Evolutionary conservation across 1,140 invertebrate species (phyloP), one percentile per base, ranked within the genome.

Genomic region (Notospermus geniculatus): DNA sequence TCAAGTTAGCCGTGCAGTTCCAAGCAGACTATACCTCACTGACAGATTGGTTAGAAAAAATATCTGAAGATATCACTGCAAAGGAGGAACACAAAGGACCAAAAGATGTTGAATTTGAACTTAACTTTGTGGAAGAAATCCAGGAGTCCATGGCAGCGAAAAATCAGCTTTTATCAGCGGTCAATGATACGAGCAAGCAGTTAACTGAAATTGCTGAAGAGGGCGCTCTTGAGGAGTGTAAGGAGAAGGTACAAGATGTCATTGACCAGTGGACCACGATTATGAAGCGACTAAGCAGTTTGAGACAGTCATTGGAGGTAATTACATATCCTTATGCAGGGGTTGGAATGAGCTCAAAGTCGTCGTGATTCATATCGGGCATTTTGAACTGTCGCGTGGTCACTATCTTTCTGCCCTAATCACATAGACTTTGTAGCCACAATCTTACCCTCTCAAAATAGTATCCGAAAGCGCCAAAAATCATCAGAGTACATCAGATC

Each of bases 121-220:
- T n/a, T n/a, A n/a, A n/a, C n/a, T n/a, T 36, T 15, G 15, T 36
- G 15, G 32, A 36, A 36, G 32, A 36, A 36, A 75, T 87, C 9
- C 85, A 87, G 59, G 84, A 87, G 70, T 87, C 90, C 69, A 85
- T 88, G 75, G 83, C 85, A 19, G 84, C 85, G 66, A 84, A 87
- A 73, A 84, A 86, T 62, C 82, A 84, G 23, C 79, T 86, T 13
- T 82, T 85, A 69, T 84, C 87, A 59, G 85, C 86, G 66, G 83
- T 89, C 27, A 83, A 85, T 62, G 82, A 83, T 52, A 83, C 63
- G 43, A 75, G 57, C 68, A 78, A 64, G 66, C 84, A 75, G 61
- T 80, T 68, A 71, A 71, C 64, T 72, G 73, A 80, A 57, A 79
- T 84, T 59, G 76, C 84, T 62, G 83, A 85, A 36, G 78, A 80